Evolutionary conservation across 37 sponge, comb jelly and placozoan genomes (phyloP), one percentile per base, ranked within the genome.

Genomic region (Sycon ciliatum): DNA sequence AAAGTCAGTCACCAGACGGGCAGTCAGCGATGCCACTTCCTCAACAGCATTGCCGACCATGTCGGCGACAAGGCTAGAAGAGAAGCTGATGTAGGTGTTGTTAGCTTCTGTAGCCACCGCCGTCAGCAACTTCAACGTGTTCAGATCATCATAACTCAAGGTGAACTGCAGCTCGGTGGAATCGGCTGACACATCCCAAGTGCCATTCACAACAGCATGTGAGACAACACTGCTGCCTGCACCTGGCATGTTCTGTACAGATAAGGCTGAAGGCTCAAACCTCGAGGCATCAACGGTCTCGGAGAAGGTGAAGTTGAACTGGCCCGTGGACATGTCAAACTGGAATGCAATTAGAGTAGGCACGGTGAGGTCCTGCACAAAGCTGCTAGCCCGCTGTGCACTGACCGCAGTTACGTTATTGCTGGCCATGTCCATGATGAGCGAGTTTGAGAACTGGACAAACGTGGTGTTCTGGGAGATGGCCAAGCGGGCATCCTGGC

Each of bases 231-330:
- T 28, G 39, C 38, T 32, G 42, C 27, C 52, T 39, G 53, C 58
- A 60, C 33, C 20, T 4, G 34, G 32, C 1, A 63, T 38, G 26
- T 49, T 65, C 27, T 75, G 77, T 27, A 89, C 20, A 0, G 86
- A 73, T 13, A 89, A 22, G 24, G 69, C 63, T 13, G 40, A 74
- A 0, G 82, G 80, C 20, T 79, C 39, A 57, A 92, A 79, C 4
- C 69, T 79, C 0, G 67, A 55, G 20, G 84, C 85, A 37, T 32
- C 73, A 2, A 92, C 86, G 16, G 82, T 85, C 53, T 92, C 93
- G 31, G 83, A 83, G 81, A 92, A 92, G 28, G 56, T 79, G 18
- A 92, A 46, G 13, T 65, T 52, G 22, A 87, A 5, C 31, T 37
- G 67, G 11, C 83, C 93, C 73, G 29, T 46, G 18, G 83, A 85